Conservation (phyloP, 2,113 vertebrate species). For the Oncorhynchus keta region DNA sequence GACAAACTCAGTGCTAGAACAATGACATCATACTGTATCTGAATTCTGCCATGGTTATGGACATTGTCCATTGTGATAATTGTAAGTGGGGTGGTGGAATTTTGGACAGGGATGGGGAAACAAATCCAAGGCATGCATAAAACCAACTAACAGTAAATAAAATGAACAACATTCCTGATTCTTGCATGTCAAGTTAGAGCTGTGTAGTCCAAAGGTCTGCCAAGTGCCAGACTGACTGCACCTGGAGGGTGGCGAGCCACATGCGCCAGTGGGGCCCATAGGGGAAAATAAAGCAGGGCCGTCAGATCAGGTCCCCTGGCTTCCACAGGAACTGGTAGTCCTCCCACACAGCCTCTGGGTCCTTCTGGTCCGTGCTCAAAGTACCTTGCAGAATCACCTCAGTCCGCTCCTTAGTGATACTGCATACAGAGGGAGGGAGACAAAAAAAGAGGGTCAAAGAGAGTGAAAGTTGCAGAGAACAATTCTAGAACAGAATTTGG, state of each 20-base stretch:
- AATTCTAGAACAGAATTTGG: neutral
- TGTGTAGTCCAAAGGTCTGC: too few species aligned
- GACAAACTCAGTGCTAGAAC: too few species aligned
- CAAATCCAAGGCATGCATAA: neutral
- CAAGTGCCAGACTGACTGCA: conserved; percentile 26
- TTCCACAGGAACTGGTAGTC: conserved; percentile 96
- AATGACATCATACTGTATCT: too few species aligned
- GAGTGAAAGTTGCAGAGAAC: neutral
- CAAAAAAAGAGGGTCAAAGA: conserved; percentile 2
- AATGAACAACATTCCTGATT: neutral
- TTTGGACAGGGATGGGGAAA: neutral
- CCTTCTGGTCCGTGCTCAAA: conserved; percentile 76
- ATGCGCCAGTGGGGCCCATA: conserved; percentile 97
- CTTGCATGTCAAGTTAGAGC: neutral
- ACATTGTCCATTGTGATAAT: neutral
- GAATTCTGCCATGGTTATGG: too few species aligned
- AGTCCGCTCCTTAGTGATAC: conserved; percentile 91
- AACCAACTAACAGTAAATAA: neutral
- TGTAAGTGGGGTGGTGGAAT: neutral
- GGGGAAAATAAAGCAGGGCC: conserved; percentile 86
- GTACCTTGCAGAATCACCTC: conserved; percentile 94
- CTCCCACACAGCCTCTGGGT: conserved; percentile 82
- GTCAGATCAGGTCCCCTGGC: conserved; percentile 77
- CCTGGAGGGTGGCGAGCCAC: conserved; percentile 98
- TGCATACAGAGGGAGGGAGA: conserved; percentile 38